Evolutionary conservation across 2,113 vertebrate species (phyloP).

Genomic region (Podocnemis expansa): DNA sequence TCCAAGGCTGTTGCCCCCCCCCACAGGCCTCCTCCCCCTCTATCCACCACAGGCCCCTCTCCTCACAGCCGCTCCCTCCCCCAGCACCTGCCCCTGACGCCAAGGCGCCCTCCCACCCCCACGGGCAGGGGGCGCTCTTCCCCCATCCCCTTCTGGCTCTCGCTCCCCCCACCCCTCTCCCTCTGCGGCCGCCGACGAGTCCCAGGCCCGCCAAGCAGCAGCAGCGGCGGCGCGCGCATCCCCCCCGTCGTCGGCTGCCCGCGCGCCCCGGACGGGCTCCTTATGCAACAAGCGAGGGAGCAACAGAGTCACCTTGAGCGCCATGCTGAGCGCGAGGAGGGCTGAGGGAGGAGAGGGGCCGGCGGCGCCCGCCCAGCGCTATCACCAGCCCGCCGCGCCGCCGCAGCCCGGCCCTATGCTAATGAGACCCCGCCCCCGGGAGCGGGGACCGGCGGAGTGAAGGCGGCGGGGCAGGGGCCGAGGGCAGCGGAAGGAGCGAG

Average conservation of each 20-base stretch:
- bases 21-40: no score
- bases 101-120: not conserved
- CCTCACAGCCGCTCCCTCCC: not conserved
- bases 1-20: not conserved
- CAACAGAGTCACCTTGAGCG: slow-evolving; percentile 96
- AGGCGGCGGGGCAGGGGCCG: accelerated
- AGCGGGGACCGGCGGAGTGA: not conserved
- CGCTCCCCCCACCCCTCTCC: no score
- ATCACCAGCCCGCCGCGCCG: slow-evolving; percentile 76
- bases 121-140: not conserved
- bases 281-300: slow-evolving; percentile 53
- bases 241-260: not conserved
- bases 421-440: not conserved
- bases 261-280: not conserved
- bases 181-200: no score
- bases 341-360: slow-evolving; percentile 76
- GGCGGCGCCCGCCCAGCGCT: slow-evolving; percentile 71
- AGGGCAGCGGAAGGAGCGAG: accelerated
- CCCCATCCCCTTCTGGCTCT: not conserved
- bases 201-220: not conserved
- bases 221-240: not conserved
- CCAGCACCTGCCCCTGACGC: slow-evolving; percentile 39
- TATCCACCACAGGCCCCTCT: not conserved
- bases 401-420: slow-evolving; percentile 67
- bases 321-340: slow-evolving; percentile 88